Evolutionary conservation across 2,797 vertebrate genomes (phyloP), one percentile per base, ranked within the genome.

Genomic region (Gobionotothen gibberifrons): DNA sequence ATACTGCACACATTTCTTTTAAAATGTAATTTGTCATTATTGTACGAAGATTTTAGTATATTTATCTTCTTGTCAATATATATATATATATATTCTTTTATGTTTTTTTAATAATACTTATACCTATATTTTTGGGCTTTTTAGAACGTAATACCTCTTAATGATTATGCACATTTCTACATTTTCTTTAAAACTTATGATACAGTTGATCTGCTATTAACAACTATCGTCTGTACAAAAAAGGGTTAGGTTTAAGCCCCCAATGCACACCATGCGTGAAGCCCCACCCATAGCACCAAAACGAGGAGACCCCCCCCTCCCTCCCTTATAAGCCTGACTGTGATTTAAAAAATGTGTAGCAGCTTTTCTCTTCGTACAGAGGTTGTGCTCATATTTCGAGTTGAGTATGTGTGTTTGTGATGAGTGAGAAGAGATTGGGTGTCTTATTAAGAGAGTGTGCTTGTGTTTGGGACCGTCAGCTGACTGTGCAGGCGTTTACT

Each of bases 401-500:
- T 17, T 22, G 10, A 40, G 51, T 12, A 9, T 54, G 65, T 74
- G 40, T 47, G 19, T 44, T 29, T 64, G 29, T 16, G 49, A 39
- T 60, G 47, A 36, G 43, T 53, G 13, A 43, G 9, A 3, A 36
- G 15, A 26, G 44, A 39, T 2, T 19, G 32, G 40, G 1, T 70
- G 55, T 76, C 49, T 22, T 26, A 26, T 26, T 26, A 26, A 26
- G 26, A 26, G 26, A 26, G 26, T 74, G 62, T 72, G 74, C 26
- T 26, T 71, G 56, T 52, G 67, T 39, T 48, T 49, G 74, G 74
- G 69, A 12, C 21, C 29, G 66, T 69, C 61, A 87, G 85, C 76
- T 89, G 90, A 92, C 89, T 93, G 92, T 93, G 93, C 92, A 93
- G 90, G 92, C 90, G 90, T 94, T 94, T 92, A 91, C 93, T 92